Conservation (phyloP, 2,113 vertebrate genomes). For the Progne subis region DNA sequence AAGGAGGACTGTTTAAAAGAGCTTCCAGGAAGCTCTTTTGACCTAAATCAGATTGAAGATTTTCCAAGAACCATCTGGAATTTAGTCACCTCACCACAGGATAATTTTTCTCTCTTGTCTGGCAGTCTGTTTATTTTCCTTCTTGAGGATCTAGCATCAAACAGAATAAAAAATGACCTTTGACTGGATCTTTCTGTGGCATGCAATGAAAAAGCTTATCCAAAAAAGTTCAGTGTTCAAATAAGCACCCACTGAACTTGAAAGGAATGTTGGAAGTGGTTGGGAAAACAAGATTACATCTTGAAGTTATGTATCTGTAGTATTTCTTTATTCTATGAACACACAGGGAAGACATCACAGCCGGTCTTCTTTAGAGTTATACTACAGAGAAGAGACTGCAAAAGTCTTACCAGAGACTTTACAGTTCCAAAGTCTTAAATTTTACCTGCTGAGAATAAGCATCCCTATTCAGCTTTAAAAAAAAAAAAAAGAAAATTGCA, state of each 20-base stretch:
- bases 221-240: conserved; percentile 11
- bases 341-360: conserved; percentile 26
- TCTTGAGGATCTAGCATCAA: conserved; percentile 29
- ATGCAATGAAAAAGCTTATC: conserved; percentile 5
- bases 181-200: neutral
- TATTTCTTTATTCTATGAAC: conserved; percentile 42
- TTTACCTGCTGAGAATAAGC: neutral
- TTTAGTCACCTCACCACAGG: neutral
- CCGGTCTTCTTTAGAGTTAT: neutral
- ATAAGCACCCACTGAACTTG: conserved; percentile 50
- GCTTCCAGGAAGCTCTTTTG: neutral
- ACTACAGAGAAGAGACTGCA: neutral
- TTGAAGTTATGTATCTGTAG: conserved; percentile 15
- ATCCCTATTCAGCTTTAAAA: neutral
- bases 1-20: neutral
- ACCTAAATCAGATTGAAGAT: neutral
- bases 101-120: conserved; percentile 11
- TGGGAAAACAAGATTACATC: conserved; percentile 51
- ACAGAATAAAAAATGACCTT: conserved; percentile 32
- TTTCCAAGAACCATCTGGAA: conserved; percentile 33
- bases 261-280: conserved; percentile 41
- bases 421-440: neutral
- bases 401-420: neutral
- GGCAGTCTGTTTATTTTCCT: conserved; percentile 19
- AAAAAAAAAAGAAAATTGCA: neutral